Evolutionary conservation across 1,140 invertebrate species (phyloP).

Genomic region (Euschistus heros): DNA sequence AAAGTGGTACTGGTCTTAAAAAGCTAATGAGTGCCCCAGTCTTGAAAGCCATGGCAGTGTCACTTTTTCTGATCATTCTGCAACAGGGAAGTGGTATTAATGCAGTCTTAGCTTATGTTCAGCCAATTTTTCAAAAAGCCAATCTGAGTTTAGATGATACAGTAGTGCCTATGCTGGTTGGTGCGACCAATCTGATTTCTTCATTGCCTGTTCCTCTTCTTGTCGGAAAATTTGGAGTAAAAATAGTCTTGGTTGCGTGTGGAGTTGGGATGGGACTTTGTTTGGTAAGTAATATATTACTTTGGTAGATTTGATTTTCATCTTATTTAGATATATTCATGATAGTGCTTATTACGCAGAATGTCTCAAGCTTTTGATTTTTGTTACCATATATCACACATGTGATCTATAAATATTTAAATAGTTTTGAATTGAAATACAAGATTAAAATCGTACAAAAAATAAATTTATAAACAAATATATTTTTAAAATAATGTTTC

Average conservation of each 20-base stretch:
- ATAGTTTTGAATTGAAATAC: neutral
- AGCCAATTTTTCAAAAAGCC: slow-evolving; percentile 17
- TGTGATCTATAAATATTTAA: neutral
- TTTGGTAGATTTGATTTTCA: too few relatives aligned
- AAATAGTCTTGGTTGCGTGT: slow-evolving; percentile 7
- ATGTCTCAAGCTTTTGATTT: neutral
- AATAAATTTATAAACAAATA: too few relatives aligned
- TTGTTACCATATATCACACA: neutral
- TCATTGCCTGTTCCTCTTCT: slow-evolving; percentile 13
- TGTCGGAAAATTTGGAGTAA: slow-evolving; percentile 20
- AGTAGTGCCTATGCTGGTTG: slow-evolving; percentile 18
- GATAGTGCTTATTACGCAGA: neutral
- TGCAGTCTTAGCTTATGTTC: slow-evolving; percentile 16
- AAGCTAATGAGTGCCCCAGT: neutral
- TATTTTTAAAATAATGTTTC: too few relatives aligned
- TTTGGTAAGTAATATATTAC: slow-evolving; percentile 17
- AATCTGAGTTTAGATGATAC: neutral
- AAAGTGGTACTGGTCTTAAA: slow-evolving; percentile 4
- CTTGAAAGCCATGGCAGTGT: slow-evolving; percentile 4
- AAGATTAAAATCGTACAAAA: neutral
- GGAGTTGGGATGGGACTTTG: slow-evolving; percentile 15
- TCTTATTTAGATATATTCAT: neutral
- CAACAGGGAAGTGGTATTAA: slow-evolving; percentile 23
- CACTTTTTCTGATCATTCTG: slow-evolving; percentile 9
- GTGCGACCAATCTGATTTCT: slow-evolving; percentile 12